Evolutionary conservation across 1,140 invertebrate genomes (phyloP), one percentile per base, ranked within the genome.

Genomic region (Chironomus striatipennis): DNA sequence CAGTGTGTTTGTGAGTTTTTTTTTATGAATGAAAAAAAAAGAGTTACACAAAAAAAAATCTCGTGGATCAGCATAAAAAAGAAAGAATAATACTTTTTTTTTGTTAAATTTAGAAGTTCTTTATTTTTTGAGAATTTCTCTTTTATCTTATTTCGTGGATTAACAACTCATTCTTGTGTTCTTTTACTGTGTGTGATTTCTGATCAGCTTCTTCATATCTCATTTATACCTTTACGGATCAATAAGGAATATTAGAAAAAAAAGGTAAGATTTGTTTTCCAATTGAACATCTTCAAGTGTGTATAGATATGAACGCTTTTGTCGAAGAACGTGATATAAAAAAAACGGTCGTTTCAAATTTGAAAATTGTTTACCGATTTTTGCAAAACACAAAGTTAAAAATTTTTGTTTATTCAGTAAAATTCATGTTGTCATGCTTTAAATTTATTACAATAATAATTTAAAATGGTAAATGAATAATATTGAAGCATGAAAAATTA

Each of bases 1-100:
- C 65, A 70, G 18, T 70, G 65, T 70, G 20, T 18, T 70, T 70
- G 65, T 70, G 65, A 70, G 65, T 20, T 17, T 12, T 10, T 67
- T 67, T 47, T 47, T 70, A 70, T 70, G 65, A 70, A 70, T 70
- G 65, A 21, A 70, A 70, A 18, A 67, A 67, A 67, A 70, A 70
- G 65, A 70, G 65, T 18, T n/a, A 17, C 18, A 70, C 17, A 70
- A 70, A 20, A 70, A 67, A 70, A 70, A 20, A 10, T 70, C 65
- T 70, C 65, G 65, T 70, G 65, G 65, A 70, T 70, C 65, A 70
- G 65, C 65, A 70, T 70, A 70, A 70, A 67, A n/a, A 67, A 67
- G n/a, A 67, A 67, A 70, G 17, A 70, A 21, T 17, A 17, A 18
- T 21, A 21, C 17, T 21, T 21, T 70, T 70, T 70, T 17, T 7